Conservation (phyloP, 2,113 vertebrate genomes). For the Cyprichromis sp. region DNA sequence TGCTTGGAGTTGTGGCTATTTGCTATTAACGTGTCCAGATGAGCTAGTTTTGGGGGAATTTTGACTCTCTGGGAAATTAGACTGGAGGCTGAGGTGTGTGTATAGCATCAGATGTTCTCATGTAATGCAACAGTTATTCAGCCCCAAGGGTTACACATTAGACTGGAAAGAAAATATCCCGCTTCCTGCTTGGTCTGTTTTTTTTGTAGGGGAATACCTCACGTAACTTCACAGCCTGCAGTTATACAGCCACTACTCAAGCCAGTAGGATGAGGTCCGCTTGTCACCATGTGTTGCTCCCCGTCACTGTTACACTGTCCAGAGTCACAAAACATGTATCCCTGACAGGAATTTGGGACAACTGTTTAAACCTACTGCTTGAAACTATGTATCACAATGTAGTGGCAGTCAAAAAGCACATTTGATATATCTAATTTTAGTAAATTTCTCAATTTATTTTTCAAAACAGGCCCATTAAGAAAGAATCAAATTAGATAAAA, state of each 20-base stretch:
- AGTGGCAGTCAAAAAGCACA: not conserved
- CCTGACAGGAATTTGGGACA: conserved; percentile 9
- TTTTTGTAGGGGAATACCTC: conserved; percentile 49
- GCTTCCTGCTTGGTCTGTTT: not conserved
- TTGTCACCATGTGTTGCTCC: conserved; percentile 17
- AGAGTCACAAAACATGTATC: not conserved
- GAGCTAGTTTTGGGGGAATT: conserved; percentile 5
- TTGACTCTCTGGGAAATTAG: not conserved
- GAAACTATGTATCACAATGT: not conserved
- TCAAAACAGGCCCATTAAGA: not conserved
- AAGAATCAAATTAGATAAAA: not conserved
- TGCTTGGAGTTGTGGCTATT: not conserved
- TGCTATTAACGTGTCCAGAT: not conserved
- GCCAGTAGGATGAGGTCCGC: not conserved
- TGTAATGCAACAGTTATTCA: not conserved
- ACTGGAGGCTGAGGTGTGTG: not conserved
- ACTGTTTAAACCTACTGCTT: conserved; percentile 8
- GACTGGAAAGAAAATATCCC: conserved; percentile 25
- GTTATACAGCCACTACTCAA: not conserved
- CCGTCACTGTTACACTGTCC: conserved; percentile 5
- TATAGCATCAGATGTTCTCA: not conserved
- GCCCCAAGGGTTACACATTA: not conserved
- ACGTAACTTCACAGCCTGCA: conserved; percentile 30
- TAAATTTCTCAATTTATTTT: not conserved
- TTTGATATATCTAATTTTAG: not conserved